Base-by-base conservation (phyloP, 2,797 vertebrate species). In the Platalea minor region DNA sequence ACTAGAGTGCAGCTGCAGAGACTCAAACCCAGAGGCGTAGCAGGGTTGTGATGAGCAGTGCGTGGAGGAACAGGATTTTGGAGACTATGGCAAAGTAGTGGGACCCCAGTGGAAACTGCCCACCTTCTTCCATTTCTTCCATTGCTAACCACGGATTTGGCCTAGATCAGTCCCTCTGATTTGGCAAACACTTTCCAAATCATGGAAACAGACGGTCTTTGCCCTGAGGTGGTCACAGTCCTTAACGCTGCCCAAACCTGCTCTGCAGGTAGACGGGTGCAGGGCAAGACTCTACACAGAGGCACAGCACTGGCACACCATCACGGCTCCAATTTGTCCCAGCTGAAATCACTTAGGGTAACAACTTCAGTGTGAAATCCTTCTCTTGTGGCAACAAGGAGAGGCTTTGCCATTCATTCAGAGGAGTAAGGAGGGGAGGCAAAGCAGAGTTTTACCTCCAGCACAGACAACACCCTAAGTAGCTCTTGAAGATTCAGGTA, bases 381-480 rank as follows among this genome's bases (percentile, higher is more conserved):
- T 53, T 57, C 70, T 76, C 46, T 54, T 18, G 28, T 7, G 11
- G 57, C 26, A 84, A 74, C 56, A 88, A 77, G 72, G n/a, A 82
- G 60, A 84, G 43, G 57, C 17, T 83, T 93, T 91, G 60, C 39
- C 64, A 25, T 74, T 85, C 39, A 16, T 63, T 81, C 45, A 56
- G 56, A 88, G 20, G 25, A 35, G 5, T 37, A 50, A 76, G 48
- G 6, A 43, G 56, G 35, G 43, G 35, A 93, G 45, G 11, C 39
- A 91, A 91, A 69, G 8, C 20, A 64, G 46, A 65, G 16, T 90
- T 95, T 79, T 60, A 57, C n/a, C 28, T 82, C 65, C 35, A 48
- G 31, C 8, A 41, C 12, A 63, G 63, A 10, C 25, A 72, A 31
- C 0, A 2, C 10, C 5, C 6, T 10, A 28, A 93, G 25, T 21